Evolutionary conservation across 1,140 invertebrate genomes (phyloP), one percentile per base, ranked within the genome.

Genomic region (Micrasema minimum): DNA sequence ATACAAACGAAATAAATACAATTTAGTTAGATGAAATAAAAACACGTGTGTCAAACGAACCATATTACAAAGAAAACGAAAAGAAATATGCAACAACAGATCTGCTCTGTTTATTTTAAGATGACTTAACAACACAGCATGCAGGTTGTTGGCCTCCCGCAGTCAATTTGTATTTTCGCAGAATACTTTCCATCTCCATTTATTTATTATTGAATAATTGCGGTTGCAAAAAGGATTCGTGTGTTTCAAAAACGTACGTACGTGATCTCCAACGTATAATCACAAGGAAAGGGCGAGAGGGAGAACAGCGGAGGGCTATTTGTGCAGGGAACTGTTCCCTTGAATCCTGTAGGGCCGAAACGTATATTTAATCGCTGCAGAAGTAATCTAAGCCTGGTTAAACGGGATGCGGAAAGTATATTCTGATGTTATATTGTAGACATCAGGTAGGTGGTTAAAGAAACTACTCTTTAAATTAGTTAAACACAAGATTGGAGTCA

Each of bases 201-300:
- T 59, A 59, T 59, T 38, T 41, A 22, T 38, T 59, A 38, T 18
- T 38, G 9, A 59, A 59, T 59, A 59, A 59, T 59, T 59, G 55
- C 55, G 55, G 35, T 41, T 41, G 37, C 55, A 41, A 22, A 41
- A 59, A 23, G 55, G 55, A 38, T 59, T 18, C 35, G 37, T 22
- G 55, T 41, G 37, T 59, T 59, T 59, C 10, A 31, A 53, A 53
- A 53, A n/a, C 55, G 55, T 38, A 20, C 55, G 16, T 59, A 59
- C 55, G 55, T 59, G 55, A 18, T 23, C 14, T 22, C 20, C 22
- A 59, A 59, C 55, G n/a, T 59, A 16, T 43, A 59, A 59, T 59
- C 55, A 59, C 12, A 37, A 18, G 16, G 18, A 22, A 59, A 59
- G 35, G 37, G 16, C 14, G 35, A 41, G 35, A 38, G 55, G 20